A percentile compares a stretch with the other conserved stretches of the same genome.
Evolutionary conservation across 2,113 vertebrate species (phyloP).

Genomic region (Fulmarus glacialis): DNA sequence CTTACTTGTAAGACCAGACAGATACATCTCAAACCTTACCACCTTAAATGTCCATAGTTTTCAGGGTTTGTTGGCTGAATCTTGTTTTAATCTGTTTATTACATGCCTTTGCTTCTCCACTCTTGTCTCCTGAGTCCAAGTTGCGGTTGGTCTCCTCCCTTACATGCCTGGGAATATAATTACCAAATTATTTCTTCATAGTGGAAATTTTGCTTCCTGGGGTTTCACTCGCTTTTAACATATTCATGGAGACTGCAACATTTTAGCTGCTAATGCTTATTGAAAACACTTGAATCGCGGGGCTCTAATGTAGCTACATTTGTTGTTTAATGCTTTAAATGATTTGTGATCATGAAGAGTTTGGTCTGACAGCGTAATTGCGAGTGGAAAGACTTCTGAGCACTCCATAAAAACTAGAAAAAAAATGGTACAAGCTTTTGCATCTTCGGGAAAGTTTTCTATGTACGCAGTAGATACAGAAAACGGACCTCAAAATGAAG

Average conservation of each 20-base stretch:
- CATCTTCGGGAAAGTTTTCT: background rate
- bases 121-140: background rate
- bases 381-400: background rate
- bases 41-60: background rate
- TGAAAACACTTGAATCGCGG: background rate
- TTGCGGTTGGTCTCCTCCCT: background rate
- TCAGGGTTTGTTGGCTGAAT: background rate
- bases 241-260: background rate
- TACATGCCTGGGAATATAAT: rapidly evolving
- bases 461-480: background rate
- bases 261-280: background rate
- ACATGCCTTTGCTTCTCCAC: background rate
- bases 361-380: background rate
- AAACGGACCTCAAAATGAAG: background rate
- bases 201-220: background rate
- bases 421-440: background rate
- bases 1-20: background rate
- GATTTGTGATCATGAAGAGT: background rate
- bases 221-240: background rate
- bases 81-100: background rate
- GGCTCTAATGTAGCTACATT: background rate
- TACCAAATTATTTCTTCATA: background rate
- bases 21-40: background rate
- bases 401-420: background rate
- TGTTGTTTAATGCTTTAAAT: background rate